Evolutionary conservation across 2,797 vertebrate genomes (phyloP).

Genomic region (Limnodromus scolopaceus): DNA sequence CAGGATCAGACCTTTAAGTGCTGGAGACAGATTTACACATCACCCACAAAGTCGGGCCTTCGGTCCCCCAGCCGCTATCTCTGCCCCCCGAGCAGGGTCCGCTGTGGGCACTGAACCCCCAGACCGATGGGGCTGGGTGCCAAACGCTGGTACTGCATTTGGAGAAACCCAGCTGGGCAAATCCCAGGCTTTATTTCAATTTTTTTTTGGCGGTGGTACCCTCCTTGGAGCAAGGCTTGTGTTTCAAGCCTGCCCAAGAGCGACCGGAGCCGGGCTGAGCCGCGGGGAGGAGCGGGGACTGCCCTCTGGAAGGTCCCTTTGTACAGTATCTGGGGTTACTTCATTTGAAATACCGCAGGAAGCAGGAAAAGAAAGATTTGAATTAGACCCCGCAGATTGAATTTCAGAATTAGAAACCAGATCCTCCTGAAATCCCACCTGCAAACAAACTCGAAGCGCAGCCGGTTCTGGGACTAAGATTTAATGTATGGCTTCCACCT

Average conservation of each 20-base stretch:
- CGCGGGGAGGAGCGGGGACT: not conserved
- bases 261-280: not conserved
- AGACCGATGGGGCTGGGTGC: not conserved
- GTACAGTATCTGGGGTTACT: not conserved
- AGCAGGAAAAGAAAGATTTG: not conserved
- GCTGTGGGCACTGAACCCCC: no score
- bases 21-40: not conserved
- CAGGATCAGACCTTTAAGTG: not conserved
- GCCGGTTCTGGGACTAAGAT: not conserved
- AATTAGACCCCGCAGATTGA: not conserved
- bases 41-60: not conserved
- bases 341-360: not conserved
- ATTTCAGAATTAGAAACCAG: not conserved
- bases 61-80: accelerated
- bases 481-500: accelerated
- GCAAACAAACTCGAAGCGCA: not conserved
- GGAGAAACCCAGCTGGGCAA: accelerated
- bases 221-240: not conserved
- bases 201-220: not conserved
- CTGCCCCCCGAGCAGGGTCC: accelerated
- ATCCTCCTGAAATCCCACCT: constrained; percentile 33
- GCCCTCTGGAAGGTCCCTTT: not conserved
- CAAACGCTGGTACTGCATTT: accelerated
- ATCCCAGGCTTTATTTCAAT: not conserved
- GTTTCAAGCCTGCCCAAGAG: not conserved